Percentiles rank a stretch among this genome's conserved stretches.
Conservation (phyloP, 2,113 vertebrate species). For the Micronisus gabar region DNA sequence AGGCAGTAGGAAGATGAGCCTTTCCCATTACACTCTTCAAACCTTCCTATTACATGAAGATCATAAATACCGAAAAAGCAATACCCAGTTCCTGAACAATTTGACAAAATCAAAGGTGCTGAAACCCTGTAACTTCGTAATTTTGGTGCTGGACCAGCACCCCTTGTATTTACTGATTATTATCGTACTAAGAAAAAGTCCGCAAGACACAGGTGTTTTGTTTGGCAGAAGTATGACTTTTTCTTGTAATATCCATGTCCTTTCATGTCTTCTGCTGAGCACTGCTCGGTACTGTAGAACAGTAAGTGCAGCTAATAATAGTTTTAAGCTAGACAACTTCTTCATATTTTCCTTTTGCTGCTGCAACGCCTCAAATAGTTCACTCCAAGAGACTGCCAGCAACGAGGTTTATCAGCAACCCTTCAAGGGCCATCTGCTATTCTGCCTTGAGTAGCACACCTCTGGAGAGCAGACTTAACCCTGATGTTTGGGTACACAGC, state of each 20-base stretch:
- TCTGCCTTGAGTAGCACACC: neutral
- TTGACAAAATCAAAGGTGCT: neutral
- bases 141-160: neutral
- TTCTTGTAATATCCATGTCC: neutral
- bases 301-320: neutral
- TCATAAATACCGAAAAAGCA: neutral
- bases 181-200: neutral
- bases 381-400: fast-evolving
- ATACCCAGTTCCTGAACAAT: neutral
- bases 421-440: neutral
- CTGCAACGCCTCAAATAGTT: neutral
- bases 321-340: neutral
- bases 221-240: neutral
- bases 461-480: neutral
- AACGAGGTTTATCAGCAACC: neutral
- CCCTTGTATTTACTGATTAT: neutral
- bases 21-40: neutral
- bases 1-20: neutral
- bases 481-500: neutral
- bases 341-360: neutral
- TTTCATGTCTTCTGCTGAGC: neutral
- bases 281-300: neutral
- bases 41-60: neutral
- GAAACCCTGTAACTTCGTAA: neutral
- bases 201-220: neutral